A percentile compares a stretch with the other conserved stretches of the same genome.
These are phyloP conservation scores for Julus scandinavius DNA, from an alignment of 2,888 invertebrate genomes.

Conservation along the genomic window DNA sequence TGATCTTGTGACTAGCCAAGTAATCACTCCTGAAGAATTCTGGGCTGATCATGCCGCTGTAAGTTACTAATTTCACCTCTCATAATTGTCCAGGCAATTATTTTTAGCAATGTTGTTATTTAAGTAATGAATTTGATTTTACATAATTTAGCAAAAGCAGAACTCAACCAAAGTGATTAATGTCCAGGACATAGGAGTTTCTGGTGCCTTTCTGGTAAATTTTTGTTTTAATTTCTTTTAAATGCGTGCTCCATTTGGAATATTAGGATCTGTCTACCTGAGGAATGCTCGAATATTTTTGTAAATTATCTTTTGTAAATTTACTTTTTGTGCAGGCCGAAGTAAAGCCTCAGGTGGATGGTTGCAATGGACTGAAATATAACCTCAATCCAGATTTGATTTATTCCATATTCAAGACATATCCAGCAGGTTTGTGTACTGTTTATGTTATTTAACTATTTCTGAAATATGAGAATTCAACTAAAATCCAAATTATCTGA, in stretches of 20 bases:
- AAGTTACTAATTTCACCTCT: neutral
- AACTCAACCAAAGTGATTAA: conserved; percentile 74
- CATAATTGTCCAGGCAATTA: neutral
- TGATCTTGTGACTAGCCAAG: conserved; percentile 95
- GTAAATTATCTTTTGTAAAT: neutral
- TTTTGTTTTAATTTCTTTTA: conserved; percentile 45
- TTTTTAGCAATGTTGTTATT: neutral
- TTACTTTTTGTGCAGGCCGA: conserved; percentile 77
- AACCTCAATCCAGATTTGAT: conserved; percentile 97
- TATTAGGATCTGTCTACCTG: neutral
- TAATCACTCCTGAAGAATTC: conserved; percentile 96
- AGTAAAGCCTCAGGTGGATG: conserved; percentile 96
- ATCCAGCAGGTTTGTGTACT: conserved; percentile 78
- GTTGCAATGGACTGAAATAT: conserved; percentile 95
- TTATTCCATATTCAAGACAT: conserved; percentile 98
- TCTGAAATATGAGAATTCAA: neutral
- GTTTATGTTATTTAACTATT: neutral
- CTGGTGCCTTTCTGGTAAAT: conserved; percentile 73
- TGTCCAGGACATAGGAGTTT: conserved; percentile 79
- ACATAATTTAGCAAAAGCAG: conserved; percentile 54
- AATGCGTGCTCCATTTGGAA: neutral
- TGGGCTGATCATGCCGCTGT: conserved; percentile 87
- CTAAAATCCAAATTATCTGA: neutral
- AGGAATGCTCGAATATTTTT: conserved; percentile 23
- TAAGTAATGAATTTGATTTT: conserved; percentile 6